A percentile compares a stretch with the other conserved stretches of the same genome.
Evolutionary conservation across 2,113 vertebrate genomes (phyloP).

Genomic region (Pteruthius melanotis): DNA sequence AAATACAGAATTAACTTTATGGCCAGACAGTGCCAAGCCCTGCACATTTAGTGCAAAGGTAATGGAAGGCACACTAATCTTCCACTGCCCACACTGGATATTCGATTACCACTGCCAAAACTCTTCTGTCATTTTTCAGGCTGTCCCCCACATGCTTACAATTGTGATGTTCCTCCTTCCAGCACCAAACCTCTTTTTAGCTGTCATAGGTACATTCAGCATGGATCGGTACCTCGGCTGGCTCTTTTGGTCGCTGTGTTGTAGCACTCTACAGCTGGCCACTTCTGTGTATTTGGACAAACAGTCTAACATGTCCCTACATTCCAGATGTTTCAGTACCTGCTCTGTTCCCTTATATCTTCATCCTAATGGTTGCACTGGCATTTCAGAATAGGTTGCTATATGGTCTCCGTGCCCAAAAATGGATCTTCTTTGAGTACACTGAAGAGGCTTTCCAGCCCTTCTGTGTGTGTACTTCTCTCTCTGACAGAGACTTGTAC

Average conservation of each 20-base stretch:
- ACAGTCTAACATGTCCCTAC: background rate
- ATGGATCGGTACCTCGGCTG: background rate
- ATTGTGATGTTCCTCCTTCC: background rate
- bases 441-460: background rate
- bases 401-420: background rate
- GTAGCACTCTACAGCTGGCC: background rate
- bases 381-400: background rate
- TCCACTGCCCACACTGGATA: background rate
- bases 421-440: background rate
- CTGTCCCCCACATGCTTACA: background rate
- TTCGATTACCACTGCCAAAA: background rate
- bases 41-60: background rate
- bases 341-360: background rate
- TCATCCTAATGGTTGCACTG: background rate
- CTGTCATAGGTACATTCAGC: background rate
- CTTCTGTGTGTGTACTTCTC: background rate
- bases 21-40: background rate
- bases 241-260: background rate
- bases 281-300: background rate
- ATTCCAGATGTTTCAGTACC: background rate
- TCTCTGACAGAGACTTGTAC: too few species aligned
- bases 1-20: conserved; percentile 52
- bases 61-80: background rate
- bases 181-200: background rate
- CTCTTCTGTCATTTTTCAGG: background rate